These are phyloP conservation scores for Tachycineta bicolor DNA, from an alignment of 2,113 vertebrate species.

Conservation along the genomic window DNA sequence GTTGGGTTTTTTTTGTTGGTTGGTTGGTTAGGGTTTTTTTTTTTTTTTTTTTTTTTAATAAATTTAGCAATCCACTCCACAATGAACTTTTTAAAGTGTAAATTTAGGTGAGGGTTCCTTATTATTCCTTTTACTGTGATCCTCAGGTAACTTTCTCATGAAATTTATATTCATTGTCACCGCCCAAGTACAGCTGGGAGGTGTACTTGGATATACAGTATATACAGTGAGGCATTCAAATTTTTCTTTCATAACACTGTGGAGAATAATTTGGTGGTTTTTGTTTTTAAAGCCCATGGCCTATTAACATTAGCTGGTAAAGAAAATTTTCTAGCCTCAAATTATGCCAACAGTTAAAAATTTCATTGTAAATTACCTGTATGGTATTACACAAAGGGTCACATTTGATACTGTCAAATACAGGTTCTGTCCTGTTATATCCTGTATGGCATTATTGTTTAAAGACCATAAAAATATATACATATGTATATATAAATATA, in stretches of 20 bases:
- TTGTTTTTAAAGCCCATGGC: neutral
- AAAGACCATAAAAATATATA: neutral
- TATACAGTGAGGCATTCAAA: neutral
- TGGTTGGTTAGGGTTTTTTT: neutral
- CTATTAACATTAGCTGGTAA: neutral
- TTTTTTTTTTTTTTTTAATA: neutral
- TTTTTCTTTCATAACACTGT: neutral
- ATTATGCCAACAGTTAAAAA: neutral
- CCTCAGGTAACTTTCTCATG: neutral
- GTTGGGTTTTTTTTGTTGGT: neutral
- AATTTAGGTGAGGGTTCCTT: neutral
- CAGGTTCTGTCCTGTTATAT: neutral
- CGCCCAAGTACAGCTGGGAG: neutral
- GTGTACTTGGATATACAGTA: neutral
- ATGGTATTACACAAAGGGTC: neutral
- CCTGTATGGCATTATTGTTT: neutral
- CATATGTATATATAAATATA: too few relatives aligned
- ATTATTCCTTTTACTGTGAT: neutral
- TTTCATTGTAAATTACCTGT: neutral
- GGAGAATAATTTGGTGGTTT: neutral
- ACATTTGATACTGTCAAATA: neutral
- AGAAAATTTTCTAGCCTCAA: neutral
- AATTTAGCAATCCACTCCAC: neutral
- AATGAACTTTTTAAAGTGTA: neutral
- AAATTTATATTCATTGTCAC: neutral